Percentiles rank a stretch among this genome's conserved stretches.
phyloP scores from a whole-genome alignment of 1,140 invertebrate genomes.

The Drosophila baimaii region DNA sequence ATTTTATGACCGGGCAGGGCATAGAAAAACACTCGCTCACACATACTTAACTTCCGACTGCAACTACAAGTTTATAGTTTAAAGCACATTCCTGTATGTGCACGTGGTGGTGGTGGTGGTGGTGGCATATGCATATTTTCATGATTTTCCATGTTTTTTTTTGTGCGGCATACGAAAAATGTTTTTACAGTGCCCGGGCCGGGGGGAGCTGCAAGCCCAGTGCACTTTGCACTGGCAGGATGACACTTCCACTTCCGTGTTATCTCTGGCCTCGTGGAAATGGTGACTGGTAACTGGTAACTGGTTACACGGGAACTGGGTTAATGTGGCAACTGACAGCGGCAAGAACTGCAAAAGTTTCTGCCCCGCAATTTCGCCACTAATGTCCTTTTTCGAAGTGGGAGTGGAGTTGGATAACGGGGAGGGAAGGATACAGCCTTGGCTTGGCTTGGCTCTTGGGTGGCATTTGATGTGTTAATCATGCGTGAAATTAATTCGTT shows the following conservation, averaged over 20 bases:
- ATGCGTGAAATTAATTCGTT: slow-evolving; percentile 84
- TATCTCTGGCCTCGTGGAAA: slow-evolving; percentile 57
- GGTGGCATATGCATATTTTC: slow-evolving; percentile 37
- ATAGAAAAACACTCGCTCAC: slow-evolving; percentile 48
- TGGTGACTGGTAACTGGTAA: not conserved
- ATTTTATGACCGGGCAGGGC: slow-evolving; percentile 41
- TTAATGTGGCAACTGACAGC: slow-evolving; percentile 68
- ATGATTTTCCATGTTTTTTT: slow-evolving; percentile 73
- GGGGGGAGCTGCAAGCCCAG: not conserved
- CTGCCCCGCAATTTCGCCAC: slow-evolving; percentile 39
- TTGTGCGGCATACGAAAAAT: slow-evolving; percentile 58
- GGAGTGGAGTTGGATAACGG: not conserved
- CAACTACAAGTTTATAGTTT: slow-evolving; percentile 32
- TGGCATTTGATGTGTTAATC: slow-evolving; percentile 83
- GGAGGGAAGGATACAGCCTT: not conserved
- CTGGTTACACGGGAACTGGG: slow-evolving; percentile 41
- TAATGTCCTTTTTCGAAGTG: slow-evolving; percentile 31
- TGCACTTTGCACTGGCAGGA: slow-evolving; percentile 42
- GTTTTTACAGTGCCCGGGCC: slow-evolving; percentile 39
- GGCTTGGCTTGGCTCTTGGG: slow-evolving; percentile 11
- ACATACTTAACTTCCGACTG: slow-evolving; percentile 26
- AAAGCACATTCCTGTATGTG: slow-evolving; percentile 37
- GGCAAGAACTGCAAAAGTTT: slow-evolving; percentile 43
- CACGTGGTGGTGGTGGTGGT: too few species aligned
- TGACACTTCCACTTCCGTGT: slow-evolving; percentile 77